phyloP scores from a whole-genome alignment of 2,888 invertebrate genomes.

The Malacosoma neustria region DNA sequence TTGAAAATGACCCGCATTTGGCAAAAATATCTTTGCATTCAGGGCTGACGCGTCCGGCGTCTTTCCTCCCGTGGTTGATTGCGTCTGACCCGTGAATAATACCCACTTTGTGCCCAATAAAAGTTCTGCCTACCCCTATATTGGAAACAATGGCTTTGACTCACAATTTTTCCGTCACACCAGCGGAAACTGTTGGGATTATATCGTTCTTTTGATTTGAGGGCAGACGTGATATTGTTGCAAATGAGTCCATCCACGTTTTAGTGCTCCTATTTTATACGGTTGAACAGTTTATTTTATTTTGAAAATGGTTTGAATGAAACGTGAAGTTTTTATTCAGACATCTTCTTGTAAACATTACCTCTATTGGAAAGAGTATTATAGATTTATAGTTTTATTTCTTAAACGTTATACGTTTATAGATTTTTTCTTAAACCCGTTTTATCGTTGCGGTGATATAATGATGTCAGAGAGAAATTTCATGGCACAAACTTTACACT shows the following conservation, averaged over 20 bases:
- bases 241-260: slow-evolving; percentile 36
- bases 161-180: slow-evolving; percentile 56
- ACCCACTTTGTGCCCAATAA: slow-evolving; percentile 71
- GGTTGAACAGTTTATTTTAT: background rate
- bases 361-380: no score
- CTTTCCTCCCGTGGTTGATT: slow-evolving; percentile 49
- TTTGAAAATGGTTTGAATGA: background rate
- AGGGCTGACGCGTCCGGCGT: slow-evolving; percentile 56
- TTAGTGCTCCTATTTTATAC: slow-evolving; percentile 21
- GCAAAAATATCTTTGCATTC: slow-evolving; percentile 71
- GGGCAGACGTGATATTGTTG: slow-evolving; percentile 57
- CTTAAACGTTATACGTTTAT: no score
- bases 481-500: no score
- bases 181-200: slow-evolving; percentile 48
- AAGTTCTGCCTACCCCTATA: slow-evolving; percentile 59
- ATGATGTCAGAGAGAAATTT: no score
- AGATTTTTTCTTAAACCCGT: no score
- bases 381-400: no score
- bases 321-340: no score
- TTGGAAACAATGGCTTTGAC: slow-evolving; percentile 71
- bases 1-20: slow-evolving; percentile 64
- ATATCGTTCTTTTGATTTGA: slow-evolving; percentile 64
- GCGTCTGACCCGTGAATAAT: slow-evolving; percentile 63
- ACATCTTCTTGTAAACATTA: no score
- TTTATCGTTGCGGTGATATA: no score